These are phyloP conservation scores for Denticeps clupeoides DNA, from an alignment of 2,797 vertebrate species.

Conservation along the genomic window DNA sequence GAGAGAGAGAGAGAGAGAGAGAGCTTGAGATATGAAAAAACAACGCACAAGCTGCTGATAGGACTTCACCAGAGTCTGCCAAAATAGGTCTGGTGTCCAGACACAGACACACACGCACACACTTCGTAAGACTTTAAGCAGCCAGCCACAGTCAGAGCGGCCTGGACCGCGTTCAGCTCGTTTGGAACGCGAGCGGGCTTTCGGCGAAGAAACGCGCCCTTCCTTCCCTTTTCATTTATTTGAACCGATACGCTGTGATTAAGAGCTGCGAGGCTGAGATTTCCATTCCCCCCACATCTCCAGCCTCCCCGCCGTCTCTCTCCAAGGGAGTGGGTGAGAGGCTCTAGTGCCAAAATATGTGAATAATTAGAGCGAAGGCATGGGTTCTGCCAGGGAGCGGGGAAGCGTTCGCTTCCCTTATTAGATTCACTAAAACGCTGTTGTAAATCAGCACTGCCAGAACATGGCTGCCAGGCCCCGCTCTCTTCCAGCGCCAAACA, in stretches of 20 bases:
- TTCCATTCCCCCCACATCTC: slow-evolving; percentile 42
- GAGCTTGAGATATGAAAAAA: no score
- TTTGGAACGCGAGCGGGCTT: no score
- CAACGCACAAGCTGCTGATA: no score
- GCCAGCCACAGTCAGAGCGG: slow-evolving; percentile 62
- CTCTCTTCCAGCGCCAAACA: slow-evolving; percentile 43
- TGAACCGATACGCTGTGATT: slow-evolving; percentile 94
- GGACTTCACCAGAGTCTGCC: no score
- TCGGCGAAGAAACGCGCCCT: slow-evolving; percentile 76
- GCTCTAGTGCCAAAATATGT: slow-evolving; percentile 88
- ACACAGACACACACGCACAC: background rate
- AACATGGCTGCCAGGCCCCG: slow-evolving; percentile 47
- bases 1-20: no score
- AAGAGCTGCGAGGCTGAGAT: slow-evolving; percentile 77
- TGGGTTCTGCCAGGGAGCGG: slow-evolving; percentile 78
- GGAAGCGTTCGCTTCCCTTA: slow-evolving; percentile 87
- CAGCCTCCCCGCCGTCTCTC: slow-evolving; percentile 36
- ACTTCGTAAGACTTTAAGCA: slow-evolving; percentile 4
- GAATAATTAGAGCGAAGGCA: slow-evolving; percentile 84
- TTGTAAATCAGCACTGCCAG: slow-evolving; percentile 81
- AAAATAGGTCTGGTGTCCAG: no score
- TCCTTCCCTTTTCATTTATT: slow-evolving; percentile 97
- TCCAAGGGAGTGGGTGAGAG: slow-evolving; percentile 61
- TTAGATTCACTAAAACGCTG: slow-evolving; percentile 84
- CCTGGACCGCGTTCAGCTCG: slow-evolving; percentile 82